These are phyloP conservation scores for Drosophila engyochracea DNA, from an alignment of 2,888 invertebrate species.

Conservation along the genomic window DNA sequence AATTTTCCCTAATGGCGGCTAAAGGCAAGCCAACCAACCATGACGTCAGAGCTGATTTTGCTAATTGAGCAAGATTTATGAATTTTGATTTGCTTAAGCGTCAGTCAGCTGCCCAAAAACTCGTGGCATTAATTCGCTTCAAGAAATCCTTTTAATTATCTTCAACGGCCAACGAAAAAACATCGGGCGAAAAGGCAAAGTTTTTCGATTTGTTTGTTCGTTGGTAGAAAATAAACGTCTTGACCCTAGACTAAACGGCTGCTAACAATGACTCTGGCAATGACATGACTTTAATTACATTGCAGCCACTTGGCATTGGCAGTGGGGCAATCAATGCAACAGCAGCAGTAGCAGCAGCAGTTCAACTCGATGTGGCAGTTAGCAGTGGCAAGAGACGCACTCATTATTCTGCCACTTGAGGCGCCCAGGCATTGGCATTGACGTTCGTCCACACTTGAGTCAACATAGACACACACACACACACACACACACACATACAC, in stretches of 20 bases:
- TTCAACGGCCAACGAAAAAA: constrained; percentile 3
- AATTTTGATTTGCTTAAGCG: constrained; percentile 67
- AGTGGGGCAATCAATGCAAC: constrained; percentile 44
- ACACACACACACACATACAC: constrained; percentile 5
- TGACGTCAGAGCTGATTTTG: constrained; percentile 48
- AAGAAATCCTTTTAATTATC: constrained; percentile 63
- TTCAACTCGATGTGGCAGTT: constrained; percentile 30
- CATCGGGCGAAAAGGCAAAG: constrained; percentile 32
- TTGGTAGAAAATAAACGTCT: constrained; percentile 14
- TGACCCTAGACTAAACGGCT: constrained; percentile 38
- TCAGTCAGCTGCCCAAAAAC: constrained; percentile 64
- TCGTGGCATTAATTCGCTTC: constrained; percentile 21
- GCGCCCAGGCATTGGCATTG: constrained; percentile 57
- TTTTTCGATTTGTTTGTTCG: constrained; percentile 57
- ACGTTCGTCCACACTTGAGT: constrained; percentile 46
- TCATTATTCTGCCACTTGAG: constrained; percentile 71
- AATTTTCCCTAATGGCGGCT: constrained; percentile 1
- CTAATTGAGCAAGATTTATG: constrained; percentile 76
- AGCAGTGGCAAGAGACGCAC: constrained; percentile 51
- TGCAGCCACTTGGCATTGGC: constrained; percentile 59
- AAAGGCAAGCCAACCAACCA: constrained; percentile 4
- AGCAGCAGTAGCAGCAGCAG: constrained; percentile 21
- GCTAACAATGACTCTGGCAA: constrained; percentile 57
- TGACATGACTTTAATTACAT: constrained; percentile 78
- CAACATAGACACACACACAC: constrained; percentile 25